Evolutionary conservation across 1,140 invertebrate genomes (phyloP).

Genomic region (Chelonus insularis): DNA sequence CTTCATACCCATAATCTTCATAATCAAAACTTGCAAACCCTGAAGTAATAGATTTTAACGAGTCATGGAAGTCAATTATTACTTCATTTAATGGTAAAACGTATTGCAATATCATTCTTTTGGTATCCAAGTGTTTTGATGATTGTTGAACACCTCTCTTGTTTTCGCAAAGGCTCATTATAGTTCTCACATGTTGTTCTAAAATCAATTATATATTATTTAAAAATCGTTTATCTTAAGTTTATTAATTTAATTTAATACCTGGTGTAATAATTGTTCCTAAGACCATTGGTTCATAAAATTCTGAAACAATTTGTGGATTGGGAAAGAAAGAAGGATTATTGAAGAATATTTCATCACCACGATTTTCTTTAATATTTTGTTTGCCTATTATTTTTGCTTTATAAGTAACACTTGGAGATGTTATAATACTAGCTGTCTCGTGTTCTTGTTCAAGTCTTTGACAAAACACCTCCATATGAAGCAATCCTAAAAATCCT

Average conservation of each 20-base stretch:
- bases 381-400: slow-evolving; percentile 72
- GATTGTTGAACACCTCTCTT: slow-evolving; percentile 76
- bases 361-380: slow-evolving; percentile 66
- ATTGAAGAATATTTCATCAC: slow-evolving; percentile 72
- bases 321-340: slow-evolving; percentile 86
- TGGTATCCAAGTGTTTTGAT: slow-evolving; percentile 79
- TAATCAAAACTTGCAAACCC: slow-evolving; percentile 99
- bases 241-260: slow-evolving; percentile 30
- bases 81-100: slow-evolving; percentile 90
- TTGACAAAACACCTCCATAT: slow-evolving; percentile 96
- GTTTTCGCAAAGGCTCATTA: slow-evolving; percentile 78
- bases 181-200: slow-evolving; percentile 71
- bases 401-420: slow-evolving; percentile 94
- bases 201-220: slow-evolving; percentile 30
- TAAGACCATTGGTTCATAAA: slow-evolving; percentile 84
- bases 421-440: slow-evolving; percentile 85
- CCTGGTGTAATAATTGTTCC: slow-evolving; percentile 89
- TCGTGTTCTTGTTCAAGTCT: slow-evolving; percentile 92
- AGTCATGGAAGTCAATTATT: slow-evolving; percentile 93
- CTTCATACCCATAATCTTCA: slow-evolving; percentile 84
- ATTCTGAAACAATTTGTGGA: slow-evolving; percentile 68
- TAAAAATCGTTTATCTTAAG: not conserved
- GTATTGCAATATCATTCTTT: slow-evolving; percentile 79
- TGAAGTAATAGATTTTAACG: slow-evolving; percentile 84
- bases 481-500: slow-evolving; percentile 91